Percentiles rank a stretch among this genome's conserved stretches.
These are phyloP conservation scores for Panthera uncia DNA, from an alignment of 2,113 vertebrate species.

Conservation along the genomic window DNA sequence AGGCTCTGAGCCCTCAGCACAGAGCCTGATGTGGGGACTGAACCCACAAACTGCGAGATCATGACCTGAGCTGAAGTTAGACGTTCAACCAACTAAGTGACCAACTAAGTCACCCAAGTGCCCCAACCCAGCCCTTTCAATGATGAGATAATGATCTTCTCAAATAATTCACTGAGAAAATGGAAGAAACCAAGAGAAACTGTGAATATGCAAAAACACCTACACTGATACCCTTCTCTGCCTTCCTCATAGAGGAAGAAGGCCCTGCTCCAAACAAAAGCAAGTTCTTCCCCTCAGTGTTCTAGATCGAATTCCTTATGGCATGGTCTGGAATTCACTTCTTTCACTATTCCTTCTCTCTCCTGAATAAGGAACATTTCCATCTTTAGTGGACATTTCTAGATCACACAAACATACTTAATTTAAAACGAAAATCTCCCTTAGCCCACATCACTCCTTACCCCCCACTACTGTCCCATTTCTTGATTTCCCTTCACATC, in stretches of 20 bases:
- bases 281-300: not conserved
- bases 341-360: not conserved
- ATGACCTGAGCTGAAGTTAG: no score
- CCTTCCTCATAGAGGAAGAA: not conserved
- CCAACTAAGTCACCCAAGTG: no score
- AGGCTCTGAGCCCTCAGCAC: no score
- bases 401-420: not conserved
- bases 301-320: not conserved
- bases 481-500: not conserved
- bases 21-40: no score
- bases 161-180: not conserved
- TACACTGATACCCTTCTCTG: not conserved
- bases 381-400: not conserved
- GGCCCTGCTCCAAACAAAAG: not conserved
- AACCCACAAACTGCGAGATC: no score
- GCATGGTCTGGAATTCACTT: not conserved
- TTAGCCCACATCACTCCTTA: not conserved
- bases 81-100: no score
- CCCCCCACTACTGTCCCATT: not conserved
- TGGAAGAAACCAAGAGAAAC: not conserved
- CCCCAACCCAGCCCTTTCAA: not conserved
- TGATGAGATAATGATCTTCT: not conserved
- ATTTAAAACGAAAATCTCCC: not conserved
- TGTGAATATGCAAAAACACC: not conserved
- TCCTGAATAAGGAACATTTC: not conserved